Conservation (phyloP, 2,797 vertebrate genomes). For the Tapirus indicus region DNA sequence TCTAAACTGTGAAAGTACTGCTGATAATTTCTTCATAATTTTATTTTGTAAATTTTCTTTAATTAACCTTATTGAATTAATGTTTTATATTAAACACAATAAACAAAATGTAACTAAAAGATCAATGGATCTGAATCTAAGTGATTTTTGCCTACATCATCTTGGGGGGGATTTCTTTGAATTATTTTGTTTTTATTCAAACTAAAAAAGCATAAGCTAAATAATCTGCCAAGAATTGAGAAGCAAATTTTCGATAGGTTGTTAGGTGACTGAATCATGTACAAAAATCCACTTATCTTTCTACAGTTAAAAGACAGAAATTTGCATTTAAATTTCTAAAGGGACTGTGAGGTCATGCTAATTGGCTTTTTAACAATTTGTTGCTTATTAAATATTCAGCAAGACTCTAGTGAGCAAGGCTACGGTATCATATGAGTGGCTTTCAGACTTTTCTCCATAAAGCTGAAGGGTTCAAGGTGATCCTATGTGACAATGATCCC, state of each 20-base stretch:
- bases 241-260: slow-evolving; percentile 54
- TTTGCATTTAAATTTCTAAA: slow-evolving; percentile 59
- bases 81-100: slow-evolving; percentile 16
- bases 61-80: background rate
- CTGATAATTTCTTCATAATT: background rate
- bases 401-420: background rate
- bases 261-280: slow-evolving; percentile 43
- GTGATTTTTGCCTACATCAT: background rate
- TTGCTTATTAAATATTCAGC: slow-evolving; percentile 70
- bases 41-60: background rate
- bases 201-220: slow-evolving; percentile 7
- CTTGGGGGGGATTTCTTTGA: slow-evolving; percentile 28
- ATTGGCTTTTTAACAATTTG: slow-evolving; percentile 46
- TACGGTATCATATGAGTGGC: background rate
- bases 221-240: slow-evolving; percentile 25
- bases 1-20: background rate
- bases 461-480: slow-evolving; percentile 22
- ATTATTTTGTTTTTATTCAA: slow-evolving; percentile 56
- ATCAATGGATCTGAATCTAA: background rate
- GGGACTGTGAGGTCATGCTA: background rate
- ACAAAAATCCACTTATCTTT: background rate
- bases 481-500: background rate
- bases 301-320: slow-evolving; percentile 36
- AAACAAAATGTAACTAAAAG: background rate
- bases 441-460: slow-evolving; percentile 38